These are phyloP conservation scores for Gryllus bimaculatus DNA, from an alignment of 1,140 invertebrate genomes.

Conservation along the genomic window DNA sequence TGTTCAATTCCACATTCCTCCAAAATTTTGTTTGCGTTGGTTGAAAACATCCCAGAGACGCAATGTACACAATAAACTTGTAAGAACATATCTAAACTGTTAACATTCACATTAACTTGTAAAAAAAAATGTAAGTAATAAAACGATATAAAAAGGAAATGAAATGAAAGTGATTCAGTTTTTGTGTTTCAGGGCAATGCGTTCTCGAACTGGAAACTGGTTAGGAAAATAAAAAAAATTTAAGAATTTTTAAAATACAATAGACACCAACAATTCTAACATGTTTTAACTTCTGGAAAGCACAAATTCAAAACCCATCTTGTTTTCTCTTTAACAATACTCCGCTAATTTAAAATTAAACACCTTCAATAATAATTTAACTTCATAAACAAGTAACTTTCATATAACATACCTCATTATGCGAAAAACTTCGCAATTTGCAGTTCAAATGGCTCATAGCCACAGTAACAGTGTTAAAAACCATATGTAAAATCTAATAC, in stretches of 20 bases:
- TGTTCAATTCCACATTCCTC: conserved; percentile 35
- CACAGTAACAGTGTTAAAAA: conserved; percentile 91
- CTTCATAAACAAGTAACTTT: background rate
- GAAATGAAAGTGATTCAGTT: background rate
- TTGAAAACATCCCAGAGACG: conserved; percentile 83
- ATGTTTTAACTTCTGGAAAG: too few species aligned
- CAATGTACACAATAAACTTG: conserved; percentile 84
- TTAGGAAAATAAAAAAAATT: too few species aligned
- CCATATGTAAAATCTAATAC: conserved; percentile 72
- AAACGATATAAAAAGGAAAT: background rate
- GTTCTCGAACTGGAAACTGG: too few species aligned
- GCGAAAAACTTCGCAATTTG: conserved; percentile 98
- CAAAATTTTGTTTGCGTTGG: conserved; percentile 42
- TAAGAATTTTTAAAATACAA: too few species aligned
- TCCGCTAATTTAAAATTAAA: background rate
- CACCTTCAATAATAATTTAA: background rate
- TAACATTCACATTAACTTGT: background rate
- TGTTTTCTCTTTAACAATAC: too few species aligned
- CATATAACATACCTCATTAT: conserved; percentile 67
- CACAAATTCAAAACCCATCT: too few species aligned
- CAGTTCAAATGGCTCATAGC: conserved; percentile 98
- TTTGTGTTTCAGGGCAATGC: too few species aligned
- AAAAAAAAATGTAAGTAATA: background rate
- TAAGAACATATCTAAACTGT: conserved; percentile 67
- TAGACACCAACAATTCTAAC: too few species aligned